A percentile compares a stretch with the other conserved stretches of the same genome.
These are phyloP conservation scores for Parotocinclus haroldoi DNA, from an alignment of 2,797 vertebrate genomes.

Conservation along the genomic window DNA sequence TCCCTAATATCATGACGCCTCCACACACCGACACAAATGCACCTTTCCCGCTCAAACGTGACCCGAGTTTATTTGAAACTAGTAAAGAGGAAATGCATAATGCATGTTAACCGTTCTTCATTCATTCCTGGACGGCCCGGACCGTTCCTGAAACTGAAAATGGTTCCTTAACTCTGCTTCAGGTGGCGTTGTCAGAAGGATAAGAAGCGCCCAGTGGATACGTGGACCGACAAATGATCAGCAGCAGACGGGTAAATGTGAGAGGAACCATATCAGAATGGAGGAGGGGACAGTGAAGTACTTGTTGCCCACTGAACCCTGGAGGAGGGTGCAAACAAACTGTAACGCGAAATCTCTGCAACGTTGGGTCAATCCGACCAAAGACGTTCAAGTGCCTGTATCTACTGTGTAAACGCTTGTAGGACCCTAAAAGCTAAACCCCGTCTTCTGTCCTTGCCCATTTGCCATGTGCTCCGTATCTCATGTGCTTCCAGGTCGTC, in stretches of 20 bases:
- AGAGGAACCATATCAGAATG: constrained; percentile 60
- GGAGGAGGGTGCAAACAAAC: constrained; percentile 74
- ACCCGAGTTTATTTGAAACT: too few relatives aligned
- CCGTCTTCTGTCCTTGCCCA: constrained; percentile 70
- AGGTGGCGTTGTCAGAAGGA: constrained; percentile 94
- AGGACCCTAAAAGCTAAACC: constrained; percentile 70
- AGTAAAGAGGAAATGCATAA: too few relatives aligned
- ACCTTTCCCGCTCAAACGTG: too few relatives aligned
- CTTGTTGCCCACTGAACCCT: constrained; percentile 86
- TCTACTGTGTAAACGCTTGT: constrained; percentile 96
- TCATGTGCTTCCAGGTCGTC: constrained; percentile 46
- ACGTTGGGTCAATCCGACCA: constrained; percentile 99
- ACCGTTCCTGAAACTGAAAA: too few relatives aligned
- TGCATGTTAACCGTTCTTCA: too few relatives aligned
- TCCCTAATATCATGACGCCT: too few relatives aligned
- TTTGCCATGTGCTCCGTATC: constrained; percentile 48
- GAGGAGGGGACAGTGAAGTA: constrained; percentile 55
- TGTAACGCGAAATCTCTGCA: constrained; percentile 88
- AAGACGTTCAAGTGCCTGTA: constrained; percentile 99
- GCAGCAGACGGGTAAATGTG: constrained; percentile 42
- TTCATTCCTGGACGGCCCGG: too few relatives aligned
- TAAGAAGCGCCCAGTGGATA: constrained; percentile 56
- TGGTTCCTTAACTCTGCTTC: constrained; percentile 31
- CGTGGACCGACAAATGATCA: constrained; percentile 59
- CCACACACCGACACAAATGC: too few relatives aligned